Evolutionary conservation across 2,113 vertebrate species (phyloP).

Genomic region (human): GRCh38 chr6:121775501-121776000

Average conservation of each 20-base stretch:
- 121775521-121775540: neutral
- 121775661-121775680: neutral
- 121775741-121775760: neutral
- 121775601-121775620: constrained; percentile 60
- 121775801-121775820: neutral
- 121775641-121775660: neutral
- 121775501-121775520: neutral
- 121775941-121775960: neutral
- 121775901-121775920: constrained; percentile 30
- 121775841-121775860: neutral
- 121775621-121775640: constrained; percentile 64
- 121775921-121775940: neutral
- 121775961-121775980: constrained; percentile 53
- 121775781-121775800: neutral
- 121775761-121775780: neutral
- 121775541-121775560: constrained; percentile 57
- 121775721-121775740: neutral
- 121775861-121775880: constrained; percentile 47
- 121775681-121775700: neutral
- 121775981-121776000: constrained; percentile 8
- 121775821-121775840: neutral
- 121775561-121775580: constrained; percentile 60
- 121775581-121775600: constrained; percentile 60
- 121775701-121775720: neutral
- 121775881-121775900: constrained; percentile 66